Evolutionary conservation across 2,888 invertebrate genomes (phyloP).

Genomic region (Adelphocoris suturalis): DNA sequence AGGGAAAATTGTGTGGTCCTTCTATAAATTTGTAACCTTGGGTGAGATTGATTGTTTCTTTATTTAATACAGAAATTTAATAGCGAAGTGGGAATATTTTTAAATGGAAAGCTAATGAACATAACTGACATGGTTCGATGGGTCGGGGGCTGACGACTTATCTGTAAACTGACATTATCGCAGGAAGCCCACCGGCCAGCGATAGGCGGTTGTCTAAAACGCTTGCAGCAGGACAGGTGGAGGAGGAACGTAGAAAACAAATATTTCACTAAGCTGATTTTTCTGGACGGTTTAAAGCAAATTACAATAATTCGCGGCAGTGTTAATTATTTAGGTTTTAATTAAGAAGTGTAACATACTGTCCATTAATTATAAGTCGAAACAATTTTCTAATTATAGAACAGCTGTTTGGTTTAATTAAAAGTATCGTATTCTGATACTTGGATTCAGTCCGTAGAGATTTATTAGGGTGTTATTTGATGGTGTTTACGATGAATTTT

Average conservation of each 20-base stretch:
- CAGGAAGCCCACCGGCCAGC: constrained; percentile 56
- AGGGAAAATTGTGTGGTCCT: too few species aligned
- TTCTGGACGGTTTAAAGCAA: not conserved
- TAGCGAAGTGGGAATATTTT: not conserved
- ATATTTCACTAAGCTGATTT: not conserved
- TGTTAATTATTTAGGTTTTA: too few species aligned
- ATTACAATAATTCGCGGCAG: not conserved
- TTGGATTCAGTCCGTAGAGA: too few species aligned
- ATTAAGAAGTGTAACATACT: too few species aligned
- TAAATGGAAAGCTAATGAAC: not conserved
- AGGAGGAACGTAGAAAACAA: not conserved
- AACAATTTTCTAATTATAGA: not conserved
- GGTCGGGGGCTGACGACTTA: not conserved
- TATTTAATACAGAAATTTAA: too few species aligned
- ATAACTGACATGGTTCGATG: not conserved
- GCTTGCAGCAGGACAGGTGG: not conserved
- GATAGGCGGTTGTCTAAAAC: constrained; percentile 34
- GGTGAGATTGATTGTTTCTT: too few species aligned
- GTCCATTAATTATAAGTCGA: not conserved
- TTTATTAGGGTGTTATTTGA: too few species aligned
- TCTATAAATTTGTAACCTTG: too few species aligned
- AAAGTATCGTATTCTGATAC: not conserved
- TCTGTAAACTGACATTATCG: constrained; percentile 35
- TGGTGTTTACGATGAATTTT: not conserved
- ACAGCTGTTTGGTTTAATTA: not conserved